phyloP scores from a whole-genome alignment of 1,140 invertebrate species.

The Centruroides vittatus region DNA sequence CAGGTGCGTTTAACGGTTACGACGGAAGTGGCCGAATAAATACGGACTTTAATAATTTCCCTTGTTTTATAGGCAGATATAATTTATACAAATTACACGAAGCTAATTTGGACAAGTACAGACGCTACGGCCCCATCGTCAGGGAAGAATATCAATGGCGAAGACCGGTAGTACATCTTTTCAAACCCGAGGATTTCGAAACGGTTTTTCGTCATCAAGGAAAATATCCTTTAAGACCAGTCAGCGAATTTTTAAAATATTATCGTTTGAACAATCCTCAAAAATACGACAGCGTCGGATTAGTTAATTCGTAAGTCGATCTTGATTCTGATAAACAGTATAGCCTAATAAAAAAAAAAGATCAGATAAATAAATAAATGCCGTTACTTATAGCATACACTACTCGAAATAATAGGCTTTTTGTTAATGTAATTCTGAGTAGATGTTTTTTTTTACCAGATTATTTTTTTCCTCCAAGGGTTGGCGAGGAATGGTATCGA shows the following conservation, averaged over 20 bases:
- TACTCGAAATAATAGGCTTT: no score
- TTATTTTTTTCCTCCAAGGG: constrained; percentile 14
- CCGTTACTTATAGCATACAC: no score
- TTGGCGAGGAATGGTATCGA: constrained; percentile 32
- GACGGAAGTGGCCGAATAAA: no score
- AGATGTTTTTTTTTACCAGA: no score
- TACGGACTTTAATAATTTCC: no score
- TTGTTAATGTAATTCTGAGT: no score
- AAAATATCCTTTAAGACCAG: constrained; percentile 15
- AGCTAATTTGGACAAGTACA: constrained; percentile 56
- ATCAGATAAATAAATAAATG: background rate
- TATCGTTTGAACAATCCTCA: constrained; percentile 20
- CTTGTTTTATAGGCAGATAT: constrained; percentile 38
- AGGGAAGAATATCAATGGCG: constrained; percentile 23
- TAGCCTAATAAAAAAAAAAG: background rate
- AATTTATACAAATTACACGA: constrained; percentile 58
- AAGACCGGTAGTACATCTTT: constrained; percentile 29
- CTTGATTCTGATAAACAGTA: background rate
- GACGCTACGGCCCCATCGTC: constrained; percentile 22
- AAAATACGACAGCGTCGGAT: constrained; percentile 35
- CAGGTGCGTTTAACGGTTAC: no score
- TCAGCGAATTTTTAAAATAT: constrained; percentile 18
- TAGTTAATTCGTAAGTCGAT: constrained; percentile 38
- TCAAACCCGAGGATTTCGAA: constrained; percentile 33
- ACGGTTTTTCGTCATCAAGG: constrained; percentile 25